phyloP scores from a whole-genome alignment of 2,797 vertebrate genomes.

The Onychomys arenicola region DNA sequence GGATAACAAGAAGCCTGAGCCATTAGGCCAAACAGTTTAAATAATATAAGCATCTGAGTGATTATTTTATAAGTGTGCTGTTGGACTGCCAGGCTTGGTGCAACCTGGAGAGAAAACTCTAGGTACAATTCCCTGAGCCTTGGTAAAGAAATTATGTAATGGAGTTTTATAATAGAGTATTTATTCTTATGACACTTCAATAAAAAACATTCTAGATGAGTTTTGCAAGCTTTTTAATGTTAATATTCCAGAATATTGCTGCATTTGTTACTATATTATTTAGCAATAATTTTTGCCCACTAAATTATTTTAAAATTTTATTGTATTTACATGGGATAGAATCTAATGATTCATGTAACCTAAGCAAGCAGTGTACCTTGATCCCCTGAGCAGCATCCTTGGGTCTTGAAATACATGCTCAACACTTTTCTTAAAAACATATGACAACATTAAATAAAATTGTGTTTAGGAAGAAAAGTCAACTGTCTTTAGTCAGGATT shows the following conservation, averaged over 20 bases:
- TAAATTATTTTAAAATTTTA: neutral
- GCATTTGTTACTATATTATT: neutral
- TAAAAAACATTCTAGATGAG: neutral
- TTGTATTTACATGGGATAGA: neutral
- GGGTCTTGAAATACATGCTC: neutral
- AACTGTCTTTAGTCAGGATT: neutral
- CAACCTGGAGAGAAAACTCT: no score
- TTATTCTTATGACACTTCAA: neutral
- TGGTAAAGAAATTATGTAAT: neutral
- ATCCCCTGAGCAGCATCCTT: fast-evolving
- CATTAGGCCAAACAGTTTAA: no score
- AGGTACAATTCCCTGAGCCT: no score
- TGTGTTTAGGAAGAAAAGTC: neutral
- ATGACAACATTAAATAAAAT: neutral
- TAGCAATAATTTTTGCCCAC: neutral
- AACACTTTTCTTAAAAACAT: neutral
- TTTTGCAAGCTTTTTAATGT: neutral
- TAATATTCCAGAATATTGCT: neutral
- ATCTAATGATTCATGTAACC: neutral
- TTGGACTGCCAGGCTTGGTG: no score
- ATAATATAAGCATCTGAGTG: no score
- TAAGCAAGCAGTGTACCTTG: neutral
- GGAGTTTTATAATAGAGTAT: neutral
- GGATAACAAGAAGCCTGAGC: no score
- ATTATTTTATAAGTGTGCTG: no score